Evolutionary conservation across 2,113 vertebrate genomes (phyloP).

Genomic region (Chaetops frenatus): DNA sequence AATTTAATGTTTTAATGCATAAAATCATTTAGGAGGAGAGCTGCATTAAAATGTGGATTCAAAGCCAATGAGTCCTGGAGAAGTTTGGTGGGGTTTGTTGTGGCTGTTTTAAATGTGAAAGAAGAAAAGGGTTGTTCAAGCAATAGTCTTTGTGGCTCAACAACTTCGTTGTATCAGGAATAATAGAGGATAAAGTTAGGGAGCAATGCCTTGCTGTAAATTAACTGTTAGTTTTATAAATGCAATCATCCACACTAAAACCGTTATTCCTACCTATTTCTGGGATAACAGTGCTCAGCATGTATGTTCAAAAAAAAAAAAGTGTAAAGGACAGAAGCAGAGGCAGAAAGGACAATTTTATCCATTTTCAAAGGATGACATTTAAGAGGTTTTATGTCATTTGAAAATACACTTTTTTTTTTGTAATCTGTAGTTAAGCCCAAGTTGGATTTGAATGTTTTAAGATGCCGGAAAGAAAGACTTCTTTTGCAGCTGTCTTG

Average conservation of each 20-base stretch:
- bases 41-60: background rate
- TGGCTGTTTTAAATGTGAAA: background rate
- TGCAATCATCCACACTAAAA: background rate
- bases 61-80: background rate
- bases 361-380: background rate
- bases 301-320: background rate
- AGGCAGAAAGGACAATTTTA: background rate
- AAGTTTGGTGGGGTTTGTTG: background rate
- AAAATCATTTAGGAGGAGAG: background rate
- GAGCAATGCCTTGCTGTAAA: background rate
- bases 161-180: background rate
- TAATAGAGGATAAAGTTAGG: background rate
- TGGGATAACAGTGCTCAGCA: background rate
- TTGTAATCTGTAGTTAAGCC: background rate
- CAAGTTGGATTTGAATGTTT: background rate
- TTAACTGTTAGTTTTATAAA: background rate
- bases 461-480: background rate
- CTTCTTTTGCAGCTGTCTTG: background rate
- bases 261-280: background rate
- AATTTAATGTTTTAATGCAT: background rate
- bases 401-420: background rate
- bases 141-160: background rate
- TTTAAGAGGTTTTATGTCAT: background rate
- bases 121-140: background rate
- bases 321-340: background rate